Percentiles rank a stretch among this genome's conserved stretches.
These are phyloP conservation scores for Deilephila porcellus DNA, from an alignment of 2,888 invertebrate species.

Conservation along the genomic window DNA sequence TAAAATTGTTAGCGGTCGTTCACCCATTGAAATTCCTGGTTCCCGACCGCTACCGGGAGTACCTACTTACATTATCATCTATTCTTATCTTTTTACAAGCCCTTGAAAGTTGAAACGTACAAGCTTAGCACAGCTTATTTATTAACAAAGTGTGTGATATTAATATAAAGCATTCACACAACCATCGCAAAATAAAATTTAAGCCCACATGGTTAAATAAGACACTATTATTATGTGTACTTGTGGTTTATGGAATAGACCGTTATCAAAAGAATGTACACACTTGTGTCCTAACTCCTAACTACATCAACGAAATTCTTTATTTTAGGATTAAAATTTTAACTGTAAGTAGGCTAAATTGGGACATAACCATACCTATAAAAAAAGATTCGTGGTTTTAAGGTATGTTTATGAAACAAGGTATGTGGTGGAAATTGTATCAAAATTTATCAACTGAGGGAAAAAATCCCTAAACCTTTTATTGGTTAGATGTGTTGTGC, in stretches of 20 bases:
- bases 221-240: neutral
- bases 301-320: neutral
- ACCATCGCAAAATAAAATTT: neutral
- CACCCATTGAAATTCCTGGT: conserved; percentile 54
- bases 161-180: neutral
- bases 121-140: neutral
- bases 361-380: neutral
- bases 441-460: no score
- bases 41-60: conserved; percentile 44
- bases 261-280: conserved; percentile 12
- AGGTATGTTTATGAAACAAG: no score
- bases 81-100: conserved; percentile 58
- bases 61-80: conserved; percentile 49
- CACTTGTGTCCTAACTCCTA: neutral
- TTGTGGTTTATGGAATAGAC: neutral
- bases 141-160: neutral
- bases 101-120: conserved; percentile 25
- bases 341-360: neutral
- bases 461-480: no score
- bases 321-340: conserved; percentile 13
- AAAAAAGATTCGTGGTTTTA: neutral
- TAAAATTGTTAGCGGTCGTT: conserved; percentile 57
- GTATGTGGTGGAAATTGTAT: no score
- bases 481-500: no score
- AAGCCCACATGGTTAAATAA: neutral